A percentile compares a stretch with the other conserved stretches of the same genome.
These are phyloP conservation scores for Aegypius monachus DNA, from an alignment of 2,113 vertebrate species.

Conservation along the genomic window DNA sequence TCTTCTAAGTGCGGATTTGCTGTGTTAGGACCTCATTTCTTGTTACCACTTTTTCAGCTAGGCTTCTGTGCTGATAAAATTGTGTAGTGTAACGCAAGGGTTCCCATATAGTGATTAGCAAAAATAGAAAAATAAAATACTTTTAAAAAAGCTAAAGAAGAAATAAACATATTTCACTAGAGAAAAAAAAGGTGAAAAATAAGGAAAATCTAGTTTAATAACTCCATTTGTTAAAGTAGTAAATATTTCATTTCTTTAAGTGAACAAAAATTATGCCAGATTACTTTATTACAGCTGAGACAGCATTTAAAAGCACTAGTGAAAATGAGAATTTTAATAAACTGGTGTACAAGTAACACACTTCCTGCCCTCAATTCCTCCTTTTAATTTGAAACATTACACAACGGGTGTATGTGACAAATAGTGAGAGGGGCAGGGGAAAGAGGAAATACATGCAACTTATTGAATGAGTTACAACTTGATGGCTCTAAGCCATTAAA, in stretches of 20 bases:
- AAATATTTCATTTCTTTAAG: not conserved
- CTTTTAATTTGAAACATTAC: conserved; percentile 31
- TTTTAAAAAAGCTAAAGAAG: not conserved
- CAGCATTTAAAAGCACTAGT: not conserved
- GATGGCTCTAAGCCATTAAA: not conserved
- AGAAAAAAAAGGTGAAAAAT: not conserved
- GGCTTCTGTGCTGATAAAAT: not conserved
- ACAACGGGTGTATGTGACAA: not conserved
- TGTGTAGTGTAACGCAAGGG: not conserved
- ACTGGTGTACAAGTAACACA: not conserved
- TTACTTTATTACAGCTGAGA: not conserved
- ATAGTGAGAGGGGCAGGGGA: not conserved
- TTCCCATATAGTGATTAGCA: not conserved
- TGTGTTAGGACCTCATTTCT: not conserved
- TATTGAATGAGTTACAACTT: not conserved
- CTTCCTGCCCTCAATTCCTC: not conserved
- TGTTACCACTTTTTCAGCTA: not conserved
- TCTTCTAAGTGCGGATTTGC: not conserved
- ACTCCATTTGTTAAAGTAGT: not conserved
- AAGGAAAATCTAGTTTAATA: not conserved
- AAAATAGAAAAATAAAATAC: not conserved
- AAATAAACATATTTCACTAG: not conserved
- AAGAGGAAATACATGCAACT: not conserved
- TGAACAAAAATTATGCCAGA: not conserved
- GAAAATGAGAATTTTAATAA: conserved; percentile 2